phyloP scores from a whole-genome alignment of 1,140 invertebrate species.

The Bombus waltoni region DNA sequence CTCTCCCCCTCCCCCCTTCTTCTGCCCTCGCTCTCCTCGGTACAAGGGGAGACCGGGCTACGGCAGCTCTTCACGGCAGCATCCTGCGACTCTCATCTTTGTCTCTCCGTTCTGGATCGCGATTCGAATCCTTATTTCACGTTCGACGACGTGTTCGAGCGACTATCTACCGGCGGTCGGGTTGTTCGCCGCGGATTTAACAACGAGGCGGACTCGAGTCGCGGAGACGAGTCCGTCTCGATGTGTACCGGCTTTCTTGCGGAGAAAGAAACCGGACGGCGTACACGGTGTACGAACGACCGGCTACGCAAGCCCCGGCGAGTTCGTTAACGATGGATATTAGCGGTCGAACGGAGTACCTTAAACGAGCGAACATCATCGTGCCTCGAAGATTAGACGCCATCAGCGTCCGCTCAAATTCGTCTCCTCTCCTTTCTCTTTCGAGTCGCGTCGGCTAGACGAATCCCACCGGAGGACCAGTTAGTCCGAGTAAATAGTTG shows the following conservation, averaged over 20 bases:
- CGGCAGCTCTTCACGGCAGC: background rate
- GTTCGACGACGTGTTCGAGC: constrained; percentile 58
- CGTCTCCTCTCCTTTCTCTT: background rate
- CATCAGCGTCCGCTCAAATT: background rate
- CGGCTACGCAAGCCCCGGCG: constrained; percentile 35
- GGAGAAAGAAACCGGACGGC: constrained; percentile 46
- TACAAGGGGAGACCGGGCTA: background rate
- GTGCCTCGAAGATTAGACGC: constrained; percentile 4
- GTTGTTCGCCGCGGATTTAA: constrained; percentile 65
- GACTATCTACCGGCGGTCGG: constrained; percentile 33
- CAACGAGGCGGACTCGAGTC: constrained; percentile 23
- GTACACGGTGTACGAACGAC: constrained; percentile 48
- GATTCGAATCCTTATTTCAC: constrained; percentile 58
- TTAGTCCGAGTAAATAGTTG: too few relatives aligned
- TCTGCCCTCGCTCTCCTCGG: background rate
- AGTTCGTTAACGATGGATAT: constrained; percentile 58
- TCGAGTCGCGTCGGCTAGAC: background rate
- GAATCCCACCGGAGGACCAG: too few relatives aligned
- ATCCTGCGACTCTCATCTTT: constrained; percentile 45
- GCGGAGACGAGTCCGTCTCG: constrained; percentile 13
- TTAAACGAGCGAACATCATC: constrained; percentile 6
- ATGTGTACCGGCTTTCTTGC: constrained; percentile 56
- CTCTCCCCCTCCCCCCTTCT: background rate
- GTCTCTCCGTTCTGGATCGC: constrained; percentile 38
- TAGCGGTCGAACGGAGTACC: constrained; percentile 28